Percentiles rank a stretch among this genome's conserved stretches.
Conservation (phyloP, 2,888 invertebrate genomes). For the Cetonia aurata region DNA sequence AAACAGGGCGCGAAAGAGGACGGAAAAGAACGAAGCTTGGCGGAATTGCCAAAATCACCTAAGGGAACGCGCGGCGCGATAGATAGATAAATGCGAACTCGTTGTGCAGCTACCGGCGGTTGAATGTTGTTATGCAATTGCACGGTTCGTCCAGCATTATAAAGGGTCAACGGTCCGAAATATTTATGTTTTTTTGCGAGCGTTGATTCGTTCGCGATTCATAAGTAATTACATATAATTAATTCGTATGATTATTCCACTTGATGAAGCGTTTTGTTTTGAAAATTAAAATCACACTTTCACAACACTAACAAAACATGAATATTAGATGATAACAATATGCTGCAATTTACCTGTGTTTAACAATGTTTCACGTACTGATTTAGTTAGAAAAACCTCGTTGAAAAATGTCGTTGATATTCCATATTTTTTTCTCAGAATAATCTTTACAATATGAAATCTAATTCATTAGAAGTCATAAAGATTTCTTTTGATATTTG, state of each 20-base stretch:
- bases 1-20: conserved; percentile 46
- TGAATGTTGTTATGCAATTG: conserved; percentile 46
- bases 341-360: too few species aligned
- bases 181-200: conserved; percentile 30
- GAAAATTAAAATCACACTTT: too few species aligned
- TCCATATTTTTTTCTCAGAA: too few species aligned
- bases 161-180: conserved; percentile 40
- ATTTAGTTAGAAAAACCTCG: too few species aligned
- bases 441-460: too few species aligned
- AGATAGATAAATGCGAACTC: not conserved
- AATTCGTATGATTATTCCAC: not conserved
- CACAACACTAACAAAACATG: too few species aligned
- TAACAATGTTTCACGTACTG: too few species aligned
- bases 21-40: conserved; percentile 43
- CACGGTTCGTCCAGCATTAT: conserved; percentile 1
- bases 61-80: conserved; percentile 27
- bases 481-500: too few species aligned
- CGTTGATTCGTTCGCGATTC: conserved; percentile 10
- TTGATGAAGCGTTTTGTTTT: conserved; percentile 4
- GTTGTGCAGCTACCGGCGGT: not conserved
- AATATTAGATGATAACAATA: too few species aligned
- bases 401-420: too few species aligned
- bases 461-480: too few species aligned
- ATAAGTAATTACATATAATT: conserved; percentile 3
- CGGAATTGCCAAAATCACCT: conserved; percentile 35